Conservation (phyloP, 2,797 vertebrate genomes). For the Chloroceryle amazona region DNA sequence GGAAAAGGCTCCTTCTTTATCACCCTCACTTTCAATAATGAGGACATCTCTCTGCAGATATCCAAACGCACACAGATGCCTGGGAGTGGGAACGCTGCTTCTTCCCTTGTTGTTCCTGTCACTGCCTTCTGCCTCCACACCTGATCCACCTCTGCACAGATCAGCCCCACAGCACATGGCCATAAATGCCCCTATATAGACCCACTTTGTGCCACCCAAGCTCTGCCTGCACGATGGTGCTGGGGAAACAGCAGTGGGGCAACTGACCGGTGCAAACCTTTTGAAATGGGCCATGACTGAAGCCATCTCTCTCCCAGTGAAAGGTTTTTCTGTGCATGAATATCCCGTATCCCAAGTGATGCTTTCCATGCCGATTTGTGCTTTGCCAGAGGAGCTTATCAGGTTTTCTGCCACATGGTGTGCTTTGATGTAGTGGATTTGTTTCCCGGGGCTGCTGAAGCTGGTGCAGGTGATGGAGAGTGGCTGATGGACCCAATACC, state of each 20-base stretch:
- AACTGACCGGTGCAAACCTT: rapidly evolving
- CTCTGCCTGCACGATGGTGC: not conserved
- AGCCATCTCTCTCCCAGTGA: not conserved
- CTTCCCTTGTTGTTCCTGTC: not conserved
- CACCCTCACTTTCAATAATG: rapidly evolving
- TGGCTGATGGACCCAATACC: not conserved
- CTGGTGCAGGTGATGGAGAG: not conserved
- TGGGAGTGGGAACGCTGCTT: not conserved
- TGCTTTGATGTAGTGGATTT: not conserved
- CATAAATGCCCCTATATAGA: not conserved
- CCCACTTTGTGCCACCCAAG: rapidly evolving
- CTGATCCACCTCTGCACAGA: not conserved
- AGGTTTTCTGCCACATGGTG: rapidly evolving
- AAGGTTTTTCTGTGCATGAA: not conserved
- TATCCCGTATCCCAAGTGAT: rapidly evolving
- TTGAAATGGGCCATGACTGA: rapidly evolving
- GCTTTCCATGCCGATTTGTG: rapidly evolving
- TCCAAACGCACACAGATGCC: not conserved
- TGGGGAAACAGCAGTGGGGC: not conserved
- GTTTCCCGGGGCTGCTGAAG: not conserved
- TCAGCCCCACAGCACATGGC: not conserved
- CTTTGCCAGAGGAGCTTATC: not conserved
- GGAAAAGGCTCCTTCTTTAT: not conserved
- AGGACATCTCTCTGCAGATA: not conserved
- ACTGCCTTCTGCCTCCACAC: not conserved